Evolutionary conservation across 2,113 vertebrate genomes (phyloP).

Genomic region (Bettongia penicillata): DNA sequence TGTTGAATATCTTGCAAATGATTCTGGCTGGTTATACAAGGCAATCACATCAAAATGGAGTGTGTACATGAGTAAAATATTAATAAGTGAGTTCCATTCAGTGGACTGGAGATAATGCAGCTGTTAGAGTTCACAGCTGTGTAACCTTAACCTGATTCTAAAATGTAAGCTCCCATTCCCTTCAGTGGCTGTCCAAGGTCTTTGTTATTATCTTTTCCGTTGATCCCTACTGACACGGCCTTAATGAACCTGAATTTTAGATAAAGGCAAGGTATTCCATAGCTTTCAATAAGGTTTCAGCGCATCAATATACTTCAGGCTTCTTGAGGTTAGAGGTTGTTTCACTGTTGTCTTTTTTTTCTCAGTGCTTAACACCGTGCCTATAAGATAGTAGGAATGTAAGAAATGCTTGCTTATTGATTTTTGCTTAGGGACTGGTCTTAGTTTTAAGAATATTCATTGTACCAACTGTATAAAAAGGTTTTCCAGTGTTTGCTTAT

Average conservation of each 20-base stretch:
- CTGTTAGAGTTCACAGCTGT: slow-evolving; percentile 67
- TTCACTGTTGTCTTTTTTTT: not conserved
- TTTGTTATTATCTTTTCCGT: not conserved
- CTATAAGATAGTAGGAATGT: not conserved
- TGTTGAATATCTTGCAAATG: slow-evolving; percentile 77
- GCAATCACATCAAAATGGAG: slow-evolving; percentile 73
- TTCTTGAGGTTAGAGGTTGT: not conserved
- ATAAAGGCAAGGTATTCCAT: not conserved
- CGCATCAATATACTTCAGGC: not conserved
- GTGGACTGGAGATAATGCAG: slow-evolving; percentile 61
- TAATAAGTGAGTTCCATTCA: slow-evolving; percentile 66
- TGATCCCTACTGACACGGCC: not conserved
- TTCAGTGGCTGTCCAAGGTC: not conserved
- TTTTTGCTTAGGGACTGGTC: not conserved
- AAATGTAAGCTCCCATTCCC: not conserved
- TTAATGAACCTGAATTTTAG: not conserved
- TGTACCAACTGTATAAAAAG: not conserved
- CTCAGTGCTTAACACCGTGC: not conserved
- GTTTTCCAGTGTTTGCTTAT: not conserved
- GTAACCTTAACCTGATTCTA: slow-evolving; percentile 56
- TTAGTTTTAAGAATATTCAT: not conserved
- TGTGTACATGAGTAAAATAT: slow-evolving; percentile 72
- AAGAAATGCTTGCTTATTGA: not conserved
- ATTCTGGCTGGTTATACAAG: slow-evolving; percentile 72
- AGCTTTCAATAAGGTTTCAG: not conserved